phyloP scores from a whole-genome alignment of 2,797 vertebrate genomes.

The Falco biarmicus region DNA sequence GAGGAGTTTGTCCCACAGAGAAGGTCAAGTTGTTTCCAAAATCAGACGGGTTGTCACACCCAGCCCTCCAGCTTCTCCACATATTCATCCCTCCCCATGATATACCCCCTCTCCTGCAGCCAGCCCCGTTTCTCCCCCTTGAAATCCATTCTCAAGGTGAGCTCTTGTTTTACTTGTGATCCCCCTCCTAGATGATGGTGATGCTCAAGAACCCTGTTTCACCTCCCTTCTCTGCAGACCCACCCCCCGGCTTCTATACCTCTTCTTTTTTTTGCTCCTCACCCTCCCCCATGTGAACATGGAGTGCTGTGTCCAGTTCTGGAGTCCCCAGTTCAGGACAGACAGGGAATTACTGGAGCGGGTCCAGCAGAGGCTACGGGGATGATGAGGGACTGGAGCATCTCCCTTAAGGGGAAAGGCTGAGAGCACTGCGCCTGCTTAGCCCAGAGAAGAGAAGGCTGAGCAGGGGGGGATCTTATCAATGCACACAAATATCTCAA shows the following conservation, averaged over 20 bases:
- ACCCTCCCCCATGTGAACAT: not conserved
- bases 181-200: too few species aligned
- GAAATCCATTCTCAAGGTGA: not conserved
- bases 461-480: too few species aligned
- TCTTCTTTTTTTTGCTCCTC: not conserved
- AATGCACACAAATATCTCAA: too few species aligned
- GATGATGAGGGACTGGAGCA: too few species aligned
- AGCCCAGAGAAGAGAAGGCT: too few species aligned
- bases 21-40: not conserved
- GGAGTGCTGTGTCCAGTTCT: too few species aligned
- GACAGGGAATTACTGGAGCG: too few species aligned
- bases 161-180: not conserved
- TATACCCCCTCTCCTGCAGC: not conserved
- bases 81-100: rapidly evolving
- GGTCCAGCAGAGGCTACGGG: too few species aligned
- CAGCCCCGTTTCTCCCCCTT: not conserved
- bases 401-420: too few species aligned
- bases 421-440: too few species aligned
- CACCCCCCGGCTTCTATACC: rapidly evolving
- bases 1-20: rapidly evolving
- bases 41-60: not conserved
- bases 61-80: not conserved
- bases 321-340: too few species aligned
- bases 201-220: not conserved
- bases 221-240: not conserved